A percentile compares a stretch with the other conserved stretches of the same genome.
phyloP scores from a whole-genome alignment of 2,888 invertebrate species.

The Coenonympha glycerion region DNA sequence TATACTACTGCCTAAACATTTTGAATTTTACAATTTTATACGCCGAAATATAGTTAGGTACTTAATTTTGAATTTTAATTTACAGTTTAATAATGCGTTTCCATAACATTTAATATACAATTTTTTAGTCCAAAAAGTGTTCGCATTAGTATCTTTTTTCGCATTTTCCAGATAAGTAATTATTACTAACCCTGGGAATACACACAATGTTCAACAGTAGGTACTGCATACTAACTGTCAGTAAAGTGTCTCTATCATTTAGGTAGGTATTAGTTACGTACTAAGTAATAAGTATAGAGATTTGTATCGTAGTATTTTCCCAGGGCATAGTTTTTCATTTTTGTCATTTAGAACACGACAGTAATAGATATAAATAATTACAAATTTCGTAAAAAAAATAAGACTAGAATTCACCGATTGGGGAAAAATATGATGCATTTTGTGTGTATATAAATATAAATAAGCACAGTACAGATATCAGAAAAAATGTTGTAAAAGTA shows the following conservation, averaged over 20 bases:
- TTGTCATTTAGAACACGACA: conserved; percentile 34
- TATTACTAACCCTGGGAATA: too few species aligned
- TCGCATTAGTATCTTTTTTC: conserved; percentile 28
- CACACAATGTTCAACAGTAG: too few species aligned
- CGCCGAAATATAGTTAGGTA: conserved; percentile 56
- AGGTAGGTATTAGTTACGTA: too few species aligned
- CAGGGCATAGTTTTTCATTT: not conserved
- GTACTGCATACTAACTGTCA: too few species aligned
- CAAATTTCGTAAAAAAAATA: conserved; percentile 45
- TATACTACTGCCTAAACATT: conserved; percentile 55
- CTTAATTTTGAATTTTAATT: conserved; percentile 52
- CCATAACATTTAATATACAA: conserved; percentile 33
- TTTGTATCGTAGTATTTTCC: not conserved
- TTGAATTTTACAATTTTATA: conserved; percentile 62
- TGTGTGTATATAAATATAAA: conserved; percentile 17
- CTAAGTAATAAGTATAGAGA: too few species aligned
- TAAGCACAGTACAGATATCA: conserved; percentile 21
- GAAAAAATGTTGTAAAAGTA: conserved; percentile 14
- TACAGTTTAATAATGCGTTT: conserved; percentile 31
- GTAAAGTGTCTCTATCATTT: too few species aligned
- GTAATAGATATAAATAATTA: conserved; percentile 31
- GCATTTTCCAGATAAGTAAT: not conserved
- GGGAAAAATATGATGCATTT: conserved; percentile 27
- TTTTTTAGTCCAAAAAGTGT: conserved; percentile 36
- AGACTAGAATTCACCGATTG: conserved; percentile 72